phyloP scores from a whole-genome alignment of 2,113 vertebrate genomes.

The Podarcis raffonei region DNA sequence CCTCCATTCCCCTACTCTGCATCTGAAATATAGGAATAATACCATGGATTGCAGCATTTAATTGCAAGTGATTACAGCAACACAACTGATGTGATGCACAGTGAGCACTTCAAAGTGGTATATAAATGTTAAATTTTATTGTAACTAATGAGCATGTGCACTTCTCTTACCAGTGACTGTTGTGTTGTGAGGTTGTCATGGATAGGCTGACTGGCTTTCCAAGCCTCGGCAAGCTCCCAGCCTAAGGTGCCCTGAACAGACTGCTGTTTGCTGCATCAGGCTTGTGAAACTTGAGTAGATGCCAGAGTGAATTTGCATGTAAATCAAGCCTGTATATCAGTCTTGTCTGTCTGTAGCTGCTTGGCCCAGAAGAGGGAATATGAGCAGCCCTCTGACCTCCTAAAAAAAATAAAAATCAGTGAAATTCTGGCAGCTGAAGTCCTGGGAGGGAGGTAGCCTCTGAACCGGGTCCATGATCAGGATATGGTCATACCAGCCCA shows the following conservation, averaged over 20 bases:
- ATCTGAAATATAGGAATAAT: not conserved
- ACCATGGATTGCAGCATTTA: not conserved
- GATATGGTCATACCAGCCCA: not conserved
- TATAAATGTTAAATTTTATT: not conserved
- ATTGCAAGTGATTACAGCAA: not conserved
- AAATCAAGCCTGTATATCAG: slow-evolving; percentile 35
- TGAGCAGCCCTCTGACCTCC: slow-evolving; percentile 39
- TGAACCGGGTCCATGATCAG: not conserved
- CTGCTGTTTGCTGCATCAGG: slow-evolving; percentile 1
- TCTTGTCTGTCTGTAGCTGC: slow-evolving; percentile 35
- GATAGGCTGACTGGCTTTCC: not conserved
- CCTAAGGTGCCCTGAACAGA: not conserved
- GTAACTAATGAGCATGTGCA: not conserved
- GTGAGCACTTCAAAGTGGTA: not conserved
- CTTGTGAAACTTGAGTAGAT: not conserved
- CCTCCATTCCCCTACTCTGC: not conserved
- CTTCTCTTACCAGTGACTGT: not conserved
- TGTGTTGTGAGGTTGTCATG: slow-evolving; percentile 1
- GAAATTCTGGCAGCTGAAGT: slow-evolving; percentile 39
- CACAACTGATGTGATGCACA: not conserved
- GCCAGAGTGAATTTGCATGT: slow-evolving; percentile 9
- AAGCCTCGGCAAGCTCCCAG: not conserved
- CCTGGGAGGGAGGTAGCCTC: not conserved
- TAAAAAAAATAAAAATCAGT: not conserved
- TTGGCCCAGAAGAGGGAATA: slow-evolving; percentile 38